Base-by-base conservation (phyloP, 2,888 invertebrate genomes). In the Scotopteryx bipunctaria region DNA sequence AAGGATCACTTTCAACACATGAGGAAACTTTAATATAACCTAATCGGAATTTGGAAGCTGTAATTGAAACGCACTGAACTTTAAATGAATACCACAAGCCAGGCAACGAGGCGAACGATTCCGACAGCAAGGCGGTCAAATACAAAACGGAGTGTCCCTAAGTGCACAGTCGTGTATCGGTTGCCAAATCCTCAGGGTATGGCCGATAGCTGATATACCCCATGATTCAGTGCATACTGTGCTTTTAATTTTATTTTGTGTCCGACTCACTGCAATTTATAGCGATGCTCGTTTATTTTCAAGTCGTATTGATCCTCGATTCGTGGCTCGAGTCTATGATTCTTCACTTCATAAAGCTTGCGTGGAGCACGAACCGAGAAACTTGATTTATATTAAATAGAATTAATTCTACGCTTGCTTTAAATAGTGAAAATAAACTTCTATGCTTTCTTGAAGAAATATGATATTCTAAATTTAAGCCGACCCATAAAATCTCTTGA, bases 141-240 rank as follows among this genome's bases (percentile, higher is more conserved):
- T 65, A 67, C 60, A 64, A 32, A 48, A 29, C 41, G 55, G 57
- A 40, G 59, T 60, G 64, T 58, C 69, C 69, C 77, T 86, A 86
- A 88, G 88, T 87, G 88, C 87, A 87, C 78, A 86, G 77, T 84
- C 88, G 73, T 88, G 88, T 88, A 84, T 81, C 76, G 84, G 82
- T 83, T 86, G 84, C 86, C 85, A 87, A 88, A 86, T 81, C 83
- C 87, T 79, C 76, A 48, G 78, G 83, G 83, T 77, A 76, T 67
- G 72, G 66, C 67, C 72, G 64, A 69, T 64, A 73, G 69, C 25
- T 40, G 35, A 69, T 44, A 48, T 63, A 63, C 68, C 73, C 73
- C 75, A 79, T 84, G 83, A 86, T 83, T 81, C 83, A 81, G 73
- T 77, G 73, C 73, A 76, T 76, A 72, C 73, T 68, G 67, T 69